Evolutionary conservation across 2,888 invertebrate genomes (phyloP), one percentile per base, ranked within the genome.

Genomic region (Drosophila neotestacea): DNA sequence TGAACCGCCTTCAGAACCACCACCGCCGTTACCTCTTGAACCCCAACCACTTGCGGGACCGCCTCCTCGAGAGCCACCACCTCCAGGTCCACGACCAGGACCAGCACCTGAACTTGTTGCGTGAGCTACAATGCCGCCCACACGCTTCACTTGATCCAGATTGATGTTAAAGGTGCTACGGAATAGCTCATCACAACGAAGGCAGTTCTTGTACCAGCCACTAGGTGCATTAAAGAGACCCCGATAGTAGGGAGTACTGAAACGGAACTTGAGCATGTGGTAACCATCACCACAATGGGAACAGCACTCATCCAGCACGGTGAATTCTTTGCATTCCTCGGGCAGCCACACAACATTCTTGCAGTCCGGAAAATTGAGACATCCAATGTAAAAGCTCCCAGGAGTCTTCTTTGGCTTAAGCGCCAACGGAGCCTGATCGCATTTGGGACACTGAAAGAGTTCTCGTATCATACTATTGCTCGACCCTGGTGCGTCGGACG

Each of bases 281-380:
- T 85, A 82, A 6, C 71, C 82, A 3, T 90, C 85, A 6, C 91
- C 91, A 73, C 93, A 93, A n/a, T 52, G 82, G 3, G 64, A 56
- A 91, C 98, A 98, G 91, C 98, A 98, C 42, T 96, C 94, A 9
- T 95, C 93, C 38, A 94, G 91, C 5, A 96, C 94, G 80, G 94
- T 93, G 1, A 96, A 93, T 4, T 94, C 94, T 85, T 95, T 94
- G 1, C 97, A 94, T 44, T 94, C 92, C n/a, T 93, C 93, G 0
- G 97, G 96, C 47, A 98, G 93, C 98, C 98, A 98, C 42, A 97
- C 93, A 0, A 94, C 95, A 90, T 96, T 95, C 86, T 94, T 96
- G 90, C 98, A 98, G 11, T 94, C 93, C 0, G 98, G 98, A 92
- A 93, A 98, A 6, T 95, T 95, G 67, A 94, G 92, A 91, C 98